These are phyloP conservation scores for Contarinia nasturtii DNA, from an alignment of 1,140 invertebrate genomes.

Conservation along the genomic window DNA sequence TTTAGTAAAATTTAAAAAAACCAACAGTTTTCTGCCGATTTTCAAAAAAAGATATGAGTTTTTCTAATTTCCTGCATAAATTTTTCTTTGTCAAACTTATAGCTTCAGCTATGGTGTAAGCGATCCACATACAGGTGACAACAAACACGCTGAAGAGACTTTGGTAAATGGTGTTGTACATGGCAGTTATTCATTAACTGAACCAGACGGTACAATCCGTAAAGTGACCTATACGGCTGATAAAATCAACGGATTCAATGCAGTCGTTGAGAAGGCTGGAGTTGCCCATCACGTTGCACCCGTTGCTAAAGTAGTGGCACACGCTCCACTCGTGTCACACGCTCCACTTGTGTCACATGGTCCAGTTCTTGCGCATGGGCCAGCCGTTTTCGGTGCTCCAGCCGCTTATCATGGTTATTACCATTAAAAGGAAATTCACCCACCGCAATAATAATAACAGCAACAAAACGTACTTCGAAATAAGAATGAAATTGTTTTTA, in stretches of 20 bases:
- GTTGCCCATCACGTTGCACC: slow-evolving; percentile 16
- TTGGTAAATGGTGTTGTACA: slow-evolving; percentile 39
- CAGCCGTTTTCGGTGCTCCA: slow-evolving; percentile 23
- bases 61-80: too few relatives aligned
- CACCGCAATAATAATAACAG: too few relatives aligned
- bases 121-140: slow-evolving; percentile 48
- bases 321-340: slow-evolving; percentile 23
- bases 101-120: slow-evolving; percentile 50
- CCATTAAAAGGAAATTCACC: too few relatives aligned
- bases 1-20: too few relatives aligned
- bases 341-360: slow-evolving; percentile 14
- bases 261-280: slow-evolving; percentile 35
- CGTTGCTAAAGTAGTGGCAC: slow-evolving; percentile 16
- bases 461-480: too few relatives aligned
- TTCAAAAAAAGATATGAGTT: too few relatives aligned
- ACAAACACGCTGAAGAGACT: slow-evolving; percentile 39
- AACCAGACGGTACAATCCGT: slow-evolving; percentile 41
- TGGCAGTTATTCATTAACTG: slow-evolving; percentile 38
- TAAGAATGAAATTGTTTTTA: too few relatives aligned
- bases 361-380: slow-evolving; percentile 14
- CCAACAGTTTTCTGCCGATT: too few relatives aligned
- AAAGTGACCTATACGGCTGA: slow-evolving; percentile 37
- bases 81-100: too few relatives aligned
- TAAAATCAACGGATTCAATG: slow-evolving; percentile 37
- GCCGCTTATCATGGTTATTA: slow-evolving; percentile 1